Conservation (phyloP, 2,888 invertebrate species). For the Zygothrica quintamaculata region DNA sequence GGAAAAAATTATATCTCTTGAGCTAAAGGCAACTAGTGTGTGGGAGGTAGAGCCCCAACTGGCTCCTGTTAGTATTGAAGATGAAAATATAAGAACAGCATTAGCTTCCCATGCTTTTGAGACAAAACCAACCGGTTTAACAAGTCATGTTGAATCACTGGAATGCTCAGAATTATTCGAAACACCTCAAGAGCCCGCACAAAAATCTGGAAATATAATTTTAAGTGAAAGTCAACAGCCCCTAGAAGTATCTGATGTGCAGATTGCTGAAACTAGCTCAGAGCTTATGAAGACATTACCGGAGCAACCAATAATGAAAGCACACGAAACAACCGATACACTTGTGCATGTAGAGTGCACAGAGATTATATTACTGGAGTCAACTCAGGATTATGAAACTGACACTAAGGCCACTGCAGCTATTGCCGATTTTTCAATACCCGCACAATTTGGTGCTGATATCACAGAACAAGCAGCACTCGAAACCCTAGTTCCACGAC, state of each 20-base stretch:
- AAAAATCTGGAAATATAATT: conserved; percentile 25
- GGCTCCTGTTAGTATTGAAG: conserved; percentile 80
- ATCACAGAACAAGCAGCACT: conserved; percentile 61
- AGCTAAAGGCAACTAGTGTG: conserved; percentile 84
- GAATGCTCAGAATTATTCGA: conserved; percentile 55
- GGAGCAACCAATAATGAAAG: conserved; percentile 21
- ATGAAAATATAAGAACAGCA: conserved; percentile 59
- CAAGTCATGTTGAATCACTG: conserved; percentile 57
- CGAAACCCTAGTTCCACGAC: conserved; percentile 53
- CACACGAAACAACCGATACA: conserved; percentile 45
- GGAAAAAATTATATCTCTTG: conserved; percentile 77
- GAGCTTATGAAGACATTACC: conserved; percentile 29
- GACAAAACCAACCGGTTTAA: conserved; percentile 74
- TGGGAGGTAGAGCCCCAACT: conserved; percentile 85
- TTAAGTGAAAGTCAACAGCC: conserved; percentile 52
- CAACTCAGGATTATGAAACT: conserved; percentile 35
- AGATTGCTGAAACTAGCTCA: conserved; percentile 57
- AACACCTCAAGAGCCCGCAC: conserved; percentile 38
- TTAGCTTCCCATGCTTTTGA: conserved; percentile 84
- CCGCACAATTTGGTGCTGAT: conserved; percentile 52
- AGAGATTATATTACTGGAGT: conserved; percentile 65
- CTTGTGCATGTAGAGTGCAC: conserved; percentile 61
- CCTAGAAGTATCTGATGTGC: conserved; percentile 70
- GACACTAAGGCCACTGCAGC: conserved; percentile 45
- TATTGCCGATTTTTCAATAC: conserved; percentile 58